Conservation (phyloP, 2,888 invertebrate species). For the Mechanitis messenoides region DNA sequence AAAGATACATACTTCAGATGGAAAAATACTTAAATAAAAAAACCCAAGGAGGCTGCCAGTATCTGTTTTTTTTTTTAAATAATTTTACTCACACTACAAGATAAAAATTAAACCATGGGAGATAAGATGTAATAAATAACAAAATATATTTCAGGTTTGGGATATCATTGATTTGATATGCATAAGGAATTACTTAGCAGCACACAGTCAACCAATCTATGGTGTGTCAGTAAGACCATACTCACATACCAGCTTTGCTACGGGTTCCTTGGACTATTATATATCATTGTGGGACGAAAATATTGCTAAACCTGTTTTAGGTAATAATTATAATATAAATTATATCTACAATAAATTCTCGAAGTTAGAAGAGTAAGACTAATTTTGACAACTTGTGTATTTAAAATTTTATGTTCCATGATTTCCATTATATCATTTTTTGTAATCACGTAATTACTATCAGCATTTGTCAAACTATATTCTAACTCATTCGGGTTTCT, state of each 20-base stretch:
- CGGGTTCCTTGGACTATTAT: constrained; percentile 72
- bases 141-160: constrained; percentile 60
- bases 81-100: too few species aligned
- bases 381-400: too few species aligned
- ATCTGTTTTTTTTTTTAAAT: too few species aligned
- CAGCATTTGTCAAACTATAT: too few species aligned
- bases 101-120: neutral
- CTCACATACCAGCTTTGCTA: constrained; percentile 66
- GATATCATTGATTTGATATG: constrained; percentile 66
- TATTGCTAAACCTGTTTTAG: constrained; percentile 48
- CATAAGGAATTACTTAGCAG: constrained; percentile 61
- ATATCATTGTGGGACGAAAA: constrained; percentile 75
- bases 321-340: constrained; percentile 37
- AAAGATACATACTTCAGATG: too few species aligned
- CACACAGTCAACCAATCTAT: constrained; percentile 66
- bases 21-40: too few species aligned
- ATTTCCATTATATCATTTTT: too few species aligned
- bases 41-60: too few species aligned
- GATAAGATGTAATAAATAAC: neutral
- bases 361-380: neutral
- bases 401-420: too few species aligned
- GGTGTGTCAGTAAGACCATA: constrained; percentile 68
- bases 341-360: neutral
- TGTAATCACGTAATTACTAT: too few species aligned
- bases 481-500: too few species aligned